These are phyloP conservation scores for Mesoligia furuncula DNA, from an alignment of 2,888 invertebrate genomes.

Conservation along the genomic window DNA sequence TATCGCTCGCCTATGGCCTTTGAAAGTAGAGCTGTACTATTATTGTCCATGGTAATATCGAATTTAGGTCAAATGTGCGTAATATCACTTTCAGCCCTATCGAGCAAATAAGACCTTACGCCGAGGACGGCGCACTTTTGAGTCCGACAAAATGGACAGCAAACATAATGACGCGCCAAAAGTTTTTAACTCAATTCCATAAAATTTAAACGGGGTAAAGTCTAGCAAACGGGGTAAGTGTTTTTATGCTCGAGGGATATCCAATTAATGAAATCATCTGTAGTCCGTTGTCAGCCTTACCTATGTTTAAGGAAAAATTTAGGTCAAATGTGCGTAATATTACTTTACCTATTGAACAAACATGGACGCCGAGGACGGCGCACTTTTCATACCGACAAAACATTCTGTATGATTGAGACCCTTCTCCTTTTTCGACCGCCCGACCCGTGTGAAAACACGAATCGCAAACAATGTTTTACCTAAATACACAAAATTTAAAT, in stretches of 20 bases:
- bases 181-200: no score
- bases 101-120: constrained; percentile 10
- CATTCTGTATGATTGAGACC: background rate
- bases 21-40: constrained; percentile 49
- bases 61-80: constrained; percentile 51
- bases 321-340: no score
- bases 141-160: background rate
- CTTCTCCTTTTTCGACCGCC: background rate
- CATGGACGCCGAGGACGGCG: background rate
- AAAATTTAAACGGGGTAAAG: no score
- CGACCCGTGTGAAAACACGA: background rate
- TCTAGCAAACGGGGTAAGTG: no score
- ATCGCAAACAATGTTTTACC: background rate
- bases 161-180: no score
- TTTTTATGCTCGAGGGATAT: no score
- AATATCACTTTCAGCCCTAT: constrained; percentile 34
- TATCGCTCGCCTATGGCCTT: constrained; percentile 41
- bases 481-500: background rate
- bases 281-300: no score
- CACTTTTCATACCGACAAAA: background rate
- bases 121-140: background rate
- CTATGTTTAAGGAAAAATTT: no score
- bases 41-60: constrained; percentile 35
- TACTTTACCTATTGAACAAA: constrained; percentile 5
- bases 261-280: no score